phyloP scores from a whole-genome alignment of 2,113 vertebrate genomes.

The Phrynosoma blainvillii region DNA sequence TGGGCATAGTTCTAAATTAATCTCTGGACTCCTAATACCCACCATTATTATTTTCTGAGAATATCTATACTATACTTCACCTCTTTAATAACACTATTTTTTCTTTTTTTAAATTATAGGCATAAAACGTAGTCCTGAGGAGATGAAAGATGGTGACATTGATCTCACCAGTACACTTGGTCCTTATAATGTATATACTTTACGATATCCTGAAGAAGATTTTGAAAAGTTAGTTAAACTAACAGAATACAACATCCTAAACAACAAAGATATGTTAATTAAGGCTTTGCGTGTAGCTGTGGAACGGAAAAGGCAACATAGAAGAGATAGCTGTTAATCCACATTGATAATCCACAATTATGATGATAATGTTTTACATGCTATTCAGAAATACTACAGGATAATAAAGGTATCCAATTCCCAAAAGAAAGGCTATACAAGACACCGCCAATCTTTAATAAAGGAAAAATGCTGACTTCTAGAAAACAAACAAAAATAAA shows the following conservation, averaged over 20 bases:
- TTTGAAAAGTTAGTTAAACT: constrained; percentile 79
- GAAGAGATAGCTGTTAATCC: constrained; percentile 28
- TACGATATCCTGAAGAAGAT: constrained; percentile 74
- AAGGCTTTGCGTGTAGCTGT: constrained; percentile 63
- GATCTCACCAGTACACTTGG: constrained; percentile 65
- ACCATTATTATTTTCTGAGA: too few relatives aligned
- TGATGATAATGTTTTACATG: neutral
- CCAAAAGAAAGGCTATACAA: constrained; percentile 29
- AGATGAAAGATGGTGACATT: constrained; percentile 75
- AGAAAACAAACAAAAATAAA: constrained; percentile 44
- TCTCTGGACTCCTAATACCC: too few relatives aligned
- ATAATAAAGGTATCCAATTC: constrained; percentile 26
- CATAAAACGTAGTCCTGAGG: constrained; percentile 74
- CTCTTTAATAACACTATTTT: too few relatives aligned
- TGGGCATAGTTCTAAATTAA: too few relatives aligned
- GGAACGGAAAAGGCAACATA: constrained; percentile 71
- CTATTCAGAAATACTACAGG: neutral
- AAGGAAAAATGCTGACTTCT: neutral
- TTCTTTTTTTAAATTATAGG: constrained; percentile 60
- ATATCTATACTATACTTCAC: too few relatives aligned
- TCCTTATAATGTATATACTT: constrained; percentile 76
- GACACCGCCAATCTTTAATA: neutral
- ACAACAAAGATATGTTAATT: constrained; percentile 75
- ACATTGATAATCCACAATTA: accelerated
- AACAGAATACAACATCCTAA: constrained; percentile 78